These are phyloP conservation scores for Sarcophilus harrisii DNA, from an alignment of 2,797 vertebrate species.

Conservation along the genomic window DNA sequence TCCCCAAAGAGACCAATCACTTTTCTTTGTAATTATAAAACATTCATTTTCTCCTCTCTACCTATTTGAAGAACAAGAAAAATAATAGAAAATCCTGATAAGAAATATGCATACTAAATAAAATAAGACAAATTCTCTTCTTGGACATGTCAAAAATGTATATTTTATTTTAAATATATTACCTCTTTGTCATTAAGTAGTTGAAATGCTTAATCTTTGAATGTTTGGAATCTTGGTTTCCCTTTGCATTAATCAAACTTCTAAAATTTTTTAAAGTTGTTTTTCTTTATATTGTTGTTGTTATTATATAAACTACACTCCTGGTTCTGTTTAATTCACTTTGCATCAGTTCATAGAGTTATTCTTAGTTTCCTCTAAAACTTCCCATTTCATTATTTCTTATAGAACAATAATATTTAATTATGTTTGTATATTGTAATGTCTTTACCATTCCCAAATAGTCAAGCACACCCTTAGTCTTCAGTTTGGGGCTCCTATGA, in stretches of 20 bases:
- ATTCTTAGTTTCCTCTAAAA: not conserved
- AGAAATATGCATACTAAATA: not conserved
- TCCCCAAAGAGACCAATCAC: not conserved
- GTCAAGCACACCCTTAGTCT: not conserved
- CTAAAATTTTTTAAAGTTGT: not conserved
- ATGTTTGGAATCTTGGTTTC: not conserved
- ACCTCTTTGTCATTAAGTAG: not conserved
- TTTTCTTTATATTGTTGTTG: not conserved
- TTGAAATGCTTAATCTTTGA: not conserved
- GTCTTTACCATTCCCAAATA: not conserved
- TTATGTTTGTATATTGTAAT: not conserved
- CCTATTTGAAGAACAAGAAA: not conserved
- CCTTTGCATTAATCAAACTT: not conserved
- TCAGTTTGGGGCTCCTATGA: not conserved
- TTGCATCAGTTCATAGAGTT: not conserved
- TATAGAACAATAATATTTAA: not conserved
- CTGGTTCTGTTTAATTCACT: too few relatives aligned
- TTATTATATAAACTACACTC: not conserved
- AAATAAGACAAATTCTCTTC: not conserved
- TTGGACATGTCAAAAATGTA: not conserved
- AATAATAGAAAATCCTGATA: not conserved
- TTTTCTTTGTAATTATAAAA: not conserved
- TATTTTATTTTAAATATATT: not conserved
- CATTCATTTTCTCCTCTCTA: not conserved
- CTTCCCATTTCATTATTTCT: not conserved